These are phyloP conservation scores for Sesamia nonagrioides DNA, from an alignment of 1,140 invertebrate genomes.

Conservation along the genomic window DNA sequence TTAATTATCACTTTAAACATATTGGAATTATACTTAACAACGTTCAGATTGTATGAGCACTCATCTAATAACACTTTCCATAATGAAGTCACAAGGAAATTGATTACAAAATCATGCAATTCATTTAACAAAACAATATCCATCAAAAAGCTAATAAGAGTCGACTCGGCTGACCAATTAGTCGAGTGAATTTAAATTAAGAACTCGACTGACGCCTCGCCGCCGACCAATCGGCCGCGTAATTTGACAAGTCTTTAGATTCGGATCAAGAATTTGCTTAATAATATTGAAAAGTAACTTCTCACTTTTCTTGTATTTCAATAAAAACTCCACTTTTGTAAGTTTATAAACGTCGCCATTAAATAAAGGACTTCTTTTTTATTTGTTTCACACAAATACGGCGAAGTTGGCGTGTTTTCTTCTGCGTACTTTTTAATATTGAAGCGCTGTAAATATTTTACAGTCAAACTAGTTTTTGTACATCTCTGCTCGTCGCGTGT, in stretches of 20 bases:
- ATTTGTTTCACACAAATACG: constrained; percentile 31
- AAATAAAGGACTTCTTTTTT: constrained; percentile 36
- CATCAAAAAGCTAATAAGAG: constrained; percentile 55
- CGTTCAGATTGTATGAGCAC: neutral
- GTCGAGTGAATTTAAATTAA: constrained; percentile 57
- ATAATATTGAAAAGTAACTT: constrained; percentile 40
- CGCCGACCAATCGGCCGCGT: constrained; percentile 48
- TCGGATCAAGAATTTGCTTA: constrained; percentile 29
- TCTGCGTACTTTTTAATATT: constrained; percentile 33
- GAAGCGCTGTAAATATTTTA: constrained; percentile 40
- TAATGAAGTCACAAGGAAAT: constrained; percentile 8
- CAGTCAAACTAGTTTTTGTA: constrained; percentile 5
- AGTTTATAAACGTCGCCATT: constrained; percentile 40
- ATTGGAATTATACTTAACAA: too few species aligned
- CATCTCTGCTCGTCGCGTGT: neutral
- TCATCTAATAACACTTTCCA: neutral
- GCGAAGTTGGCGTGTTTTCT: constrained; percentile 20
- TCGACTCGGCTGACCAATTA: constrained; percentile 52
- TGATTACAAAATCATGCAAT: constrained; percentile 32
- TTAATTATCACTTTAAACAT: too few species aligned
- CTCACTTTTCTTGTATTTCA: constrained; percentile 34
- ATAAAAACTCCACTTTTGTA: constrained; percentile 37
- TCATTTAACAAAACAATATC: constrained; percentile 50
- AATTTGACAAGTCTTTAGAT: constrained; percentile 53
- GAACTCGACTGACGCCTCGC: constrained; percentile 46